Base-by-base conservation (phyloP, 2,113 vertebrate species). In the Taurulus bubalis region DNA sequence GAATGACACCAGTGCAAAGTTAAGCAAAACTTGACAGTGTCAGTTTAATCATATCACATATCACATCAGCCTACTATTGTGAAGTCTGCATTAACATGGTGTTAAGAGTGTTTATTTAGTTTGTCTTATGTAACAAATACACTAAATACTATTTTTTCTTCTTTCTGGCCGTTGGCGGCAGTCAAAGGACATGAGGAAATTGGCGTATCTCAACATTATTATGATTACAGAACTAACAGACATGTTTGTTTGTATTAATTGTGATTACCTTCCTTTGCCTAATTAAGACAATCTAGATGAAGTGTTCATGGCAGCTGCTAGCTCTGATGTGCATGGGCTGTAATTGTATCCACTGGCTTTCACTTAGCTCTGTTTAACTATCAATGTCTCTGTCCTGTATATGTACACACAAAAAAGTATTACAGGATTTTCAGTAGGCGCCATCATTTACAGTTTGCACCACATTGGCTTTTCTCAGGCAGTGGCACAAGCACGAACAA, bases 401-500 rank as follows among this genome's bases (percentile, higher is more conserved):
- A 75, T 5, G 51, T 30, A 62, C 59, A 20, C 6, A 15, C 14
- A 15, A 3, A 15, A 16, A 42, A 42, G 3, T 3, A 45, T 12
- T 2, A 26, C 64, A 45, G 45, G 26, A 38, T 42, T 30, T 22
- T 59, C 10, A 30, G 5, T 14, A 38, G 2, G 42, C 20, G 7
- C 9, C 3, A 18, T 63, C 16, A 38, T 64, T 36, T 7, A 18
- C 38, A 56, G 53, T 55, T 32, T 56, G 45, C 26, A 68, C 11
- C 18, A 55, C 34, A 30, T 62, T 16, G 65, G 22, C 66, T 74
- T 51, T 67, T 60, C 72, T 58, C 32, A 34, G 36, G 6, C 64
- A 63, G 36, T 26, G 62, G 36, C 60, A 60, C 34, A 75, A 71
- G 59, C 56, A 65, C 82, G 42, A 3, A 15, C 40, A 47, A 6